phyloP scores from a whole-genome alignment of 2,113 vertebrate species.

The Oophaga pumilio region DNA sequence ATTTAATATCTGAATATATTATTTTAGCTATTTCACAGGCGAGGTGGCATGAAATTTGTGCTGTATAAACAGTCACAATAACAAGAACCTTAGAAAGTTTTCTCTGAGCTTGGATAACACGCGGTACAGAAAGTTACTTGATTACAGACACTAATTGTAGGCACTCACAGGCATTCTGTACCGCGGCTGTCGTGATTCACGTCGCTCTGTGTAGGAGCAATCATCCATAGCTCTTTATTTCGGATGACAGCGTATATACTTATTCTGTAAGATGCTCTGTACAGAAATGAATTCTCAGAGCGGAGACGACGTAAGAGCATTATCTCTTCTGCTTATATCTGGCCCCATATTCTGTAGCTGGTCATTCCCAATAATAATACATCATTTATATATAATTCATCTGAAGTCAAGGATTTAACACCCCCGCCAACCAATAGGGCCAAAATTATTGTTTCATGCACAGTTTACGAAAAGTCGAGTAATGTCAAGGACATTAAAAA shows the following conservation, averaged over 20 bases:
- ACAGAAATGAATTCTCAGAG: not conserved
- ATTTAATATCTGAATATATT: not conserved
- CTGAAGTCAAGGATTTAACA: not conserved
- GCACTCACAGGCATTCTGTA: not conserved
- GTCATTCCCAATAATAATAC: not conserved
- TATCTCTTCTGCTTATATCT: not conserved
- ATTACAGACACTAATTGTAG: conserved; percentile 36
- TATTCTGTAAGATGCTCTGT: conserved; percentile 5
- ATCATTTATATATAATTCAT: conserved; percentile 11
- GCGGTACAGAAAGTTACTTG: not conserved
- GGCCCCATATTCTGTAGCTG: not conserved
- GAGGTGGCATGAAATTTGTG: not conserved
- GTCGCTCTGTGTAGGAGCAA: conserved; percentile 33
- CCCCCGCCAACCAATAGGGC: not conserved
- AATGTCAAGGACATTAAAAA: conserved; percentile 10
- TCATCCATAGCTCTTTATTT: conserved; percentile 8
- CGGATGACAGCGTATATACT: conserved; percentile 32
- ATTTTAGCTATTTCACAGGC: not conserved
- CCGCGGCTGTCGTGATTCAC: conserved; percentile 37
- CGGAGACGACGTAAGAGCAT: conserved; percentile 15
- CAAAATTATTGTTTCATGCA: not conserved
- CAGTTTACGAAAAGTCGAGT: not conserved
- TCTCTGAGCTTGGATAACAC: not conserved
- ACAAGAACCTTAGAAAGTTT: not conserved
- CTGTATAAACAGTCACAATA: not conserved